These are phyloP conservation scores for Diaprepes abbreviatus DNA, from an alignment of 2,888 invertebrate species.

Conservation along the genomic window DNA sequence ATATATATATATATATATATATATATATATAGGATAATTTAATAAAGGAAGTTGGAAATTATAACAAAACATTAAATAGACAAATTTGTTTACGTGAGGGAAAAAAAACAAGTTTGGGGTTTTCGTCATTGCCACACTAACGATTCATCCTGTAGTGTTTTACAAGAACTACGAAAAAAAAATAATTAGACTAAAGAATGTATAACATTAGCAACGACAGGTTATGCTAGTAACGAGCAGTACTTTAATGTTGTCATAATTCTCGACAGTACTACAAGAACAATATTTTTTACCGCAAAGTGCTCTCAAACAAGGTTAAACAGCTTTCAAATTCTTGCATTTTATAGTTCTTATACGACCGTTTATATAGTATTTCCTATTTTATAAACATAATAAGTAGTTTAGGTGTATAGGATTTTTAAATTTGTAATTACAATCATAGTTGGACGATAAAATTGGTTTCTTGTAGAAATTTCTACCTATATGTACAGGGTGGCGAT, in stretches of 20 bases:
- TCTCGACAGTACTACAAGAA: slow-evolving; percentile 12
- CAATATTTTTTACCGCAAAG: slow-evolving; percentile 13
- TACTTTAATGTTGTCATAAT: slow-evolving; percentile 19
- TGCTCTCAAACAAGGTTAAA: slow-evolving; percentile 38
- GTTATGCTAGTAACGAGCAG: slow-evolving; percentile 14
- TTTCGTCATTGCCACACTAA: too few species aligned
- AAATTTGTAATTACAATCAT: not conserved
- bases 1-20: slow-evolving; percentile 9
- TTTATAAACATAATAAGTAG: slow-evolving; percentile 1
- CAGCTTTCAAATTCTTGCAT: slow-evolving; percentile 40
- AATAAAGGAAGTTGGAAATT: too few species aligned
- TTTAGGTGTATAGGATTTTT: not conserved
- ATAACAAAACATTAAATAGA: too few species aligned
- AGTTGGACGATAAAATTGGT: not conserved
- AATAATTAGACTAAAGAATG: not conserved
- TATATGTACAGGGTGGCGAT: too few species aligned
- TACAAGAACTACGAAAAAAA: too few species aligned
- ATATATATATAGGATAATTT: too few species aligned
- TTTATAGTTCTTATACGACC: not conserved
- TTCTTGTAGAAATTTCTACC: too few species aligned
- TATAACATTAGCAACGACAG: slow-evolving; percentile 1
- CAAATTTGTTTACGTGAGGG: too few species aligned
- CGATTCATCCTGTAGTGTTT: too few species aligned
- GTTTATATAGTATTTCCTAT: slow-evolving; percentile 19
- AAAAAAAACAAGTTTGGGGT: too few species aligned